These are phyloP conservation scores for Agrochola circellaris DNA, from an alignment of 2,888 invertebrate genomes.

Conservation along the genomic window DNA sequence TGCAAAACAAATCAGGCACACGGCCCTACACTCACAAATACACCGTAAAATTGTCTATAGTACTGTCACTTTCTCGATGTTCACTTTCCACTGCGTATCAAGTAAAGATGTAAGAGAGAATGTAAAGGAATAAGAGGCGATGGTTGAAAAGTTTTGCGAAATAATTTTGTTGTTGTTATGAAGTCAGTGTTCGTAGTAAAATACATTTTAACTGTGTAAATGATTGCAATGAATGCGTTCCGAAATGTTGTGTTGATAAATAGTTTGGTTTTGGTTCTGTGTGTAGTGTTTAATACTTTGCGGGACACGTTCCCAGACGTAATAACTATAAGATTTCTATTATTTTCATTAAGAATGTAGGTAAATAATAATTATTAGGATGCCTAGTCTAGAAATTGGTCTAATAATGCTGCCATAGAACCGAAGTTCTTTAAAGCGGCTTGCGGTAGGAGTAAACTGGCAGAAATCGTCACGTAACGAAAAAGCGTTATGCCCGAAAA, in stretches of 20 bases:
- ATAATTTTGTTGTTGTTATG: neutral
- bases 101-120: neutral
- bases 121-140: neutral
- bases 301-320: no score
- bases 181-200: constrained; percentile 10
- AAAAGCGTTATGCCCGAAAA: no score
- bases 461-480: no score
- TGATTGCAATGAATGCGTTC: constrained; percentile 33
- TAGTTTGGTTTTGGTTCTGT: neutral
- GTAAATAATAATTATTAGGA: no score
- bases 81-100: constrained; percentile 45
- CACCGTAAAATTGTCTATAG: neutral
- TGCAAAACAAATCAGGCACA: constrained; percentile 73
- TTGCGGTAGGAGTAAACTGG: no score
- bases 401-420: neutral
- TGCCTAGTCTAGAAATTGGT: neutral
- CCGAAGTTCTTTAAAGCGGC: no score
- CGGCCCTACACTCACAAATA: constrained; percentile 64
- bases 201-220: constrained; percentile 1
- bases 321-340: no score
- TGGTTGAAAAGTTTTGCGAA: constrained; percentile 6
- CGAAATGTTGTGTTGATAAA: constrained; percentile 28
- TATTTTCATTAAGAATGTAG: no score
- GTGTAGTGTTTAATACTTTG: no score
- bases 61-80: neutral